These are phyloP conservation scores for Pseudeuparius sepicola DNA, from an alignment of 2,888 invertebrate genomes.

Conservation along the genomic window DNA sequence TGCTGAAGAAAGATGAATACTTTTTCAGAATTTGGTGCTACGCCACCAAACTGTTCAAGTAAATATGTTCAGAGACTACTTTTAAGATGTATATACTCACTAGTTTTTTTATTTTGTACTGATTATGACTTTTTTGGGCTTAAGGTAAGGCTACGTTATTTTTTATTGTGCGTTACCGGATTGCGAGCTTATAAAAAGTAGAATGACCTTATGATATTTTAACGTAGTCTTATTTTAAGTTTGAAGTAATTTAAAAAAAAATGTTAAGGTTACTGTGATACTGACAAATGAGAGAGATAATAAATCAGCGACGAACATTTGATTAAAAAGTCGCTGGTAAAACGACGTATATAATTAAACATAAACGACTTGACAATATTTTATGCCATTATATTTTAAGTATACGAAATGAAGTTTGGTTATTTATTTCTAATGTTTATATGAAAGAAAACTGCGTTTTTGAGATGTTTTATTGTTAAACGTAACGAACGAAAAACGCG, in stretches of 20 bases:
- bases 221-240: neutral
- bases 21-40: conserved; percentile 92
- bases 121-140: no score
- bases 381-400: no score
- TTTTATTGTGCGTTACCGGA: conserved; percentile 22
- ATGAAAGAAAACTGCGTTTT: no score
- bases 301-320: conserved; percentile 7
- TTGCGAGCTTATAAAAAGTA: conserved; percentile 22
- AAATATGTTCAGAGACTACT: conserved; percentile 25
- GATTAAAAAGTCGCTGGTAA: no score
- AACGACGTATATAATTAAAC: no score
- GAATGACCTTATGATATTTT: neutral
- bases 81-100: conserved; percentile 29
- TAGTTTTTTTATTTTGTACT: conserved; percentile 22
- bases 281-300: conserved; percentile 21
- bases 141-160: no score
- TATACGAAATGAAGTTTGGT: no score
- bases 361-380: no score
- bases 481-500: no score
- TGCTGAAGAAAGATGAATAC: conserved; percentile 82
- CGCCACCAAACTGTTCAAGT: conserved; percentile 74
- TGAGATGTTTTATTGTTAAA: conserved; percentile 4
- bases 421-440: no score
- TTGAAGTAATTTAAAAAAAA: conserved; percentile 10
- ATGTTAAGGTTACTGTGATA: conserved; percentile 30